These are phyloP conservation scores for Myotis yumanensis DNA, from an alignment of 2,113 vertebrate genomes.

Conservation along the genomic window DNA sequence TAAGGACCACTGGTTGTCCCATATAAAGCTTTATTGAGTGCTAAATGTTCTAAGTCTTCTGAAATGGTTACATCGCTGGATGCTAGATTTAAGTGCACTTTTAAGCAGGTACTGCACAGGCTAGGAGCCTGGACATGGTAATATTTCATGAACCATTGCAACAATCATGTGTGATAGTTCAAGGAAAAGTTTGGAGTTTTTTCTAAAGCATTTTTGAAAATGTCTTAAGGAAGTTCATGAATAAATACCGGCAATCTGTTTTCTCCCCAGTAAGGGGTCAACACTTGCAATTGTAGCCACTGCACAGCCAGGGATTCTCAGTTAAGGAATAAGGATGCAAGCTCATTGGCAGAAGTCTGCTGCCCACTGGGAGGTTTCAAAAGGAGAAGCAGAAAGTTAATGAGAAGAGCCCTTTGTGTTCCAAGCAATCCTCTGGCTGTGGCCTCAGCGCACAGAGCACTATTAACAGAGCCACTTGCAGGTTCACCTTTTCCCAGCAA, in stretches of 20 bases:
- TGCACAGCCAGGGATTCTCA: constrained; percentile 1
- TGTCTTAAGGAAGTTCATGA: constrained; percentile 14
- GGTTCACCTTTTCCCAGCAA: constrained; percentile 57
- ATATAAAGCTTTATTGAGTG: not conserved
- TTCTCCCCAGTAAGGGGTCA: not conserved
- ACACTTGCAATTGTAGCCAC: not conserved
- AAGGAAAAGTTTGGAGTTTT: not conserved
- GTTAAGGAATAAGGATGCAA: not conserved
- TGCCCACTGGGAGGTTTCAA: constrained; percentile 48
- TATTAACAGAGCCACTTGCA: constrained; percentile 57
- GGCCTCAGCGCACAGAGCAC: not conserved
- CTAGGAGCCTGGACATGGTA: not conserved
- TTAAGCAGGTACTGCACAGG: not conserved
- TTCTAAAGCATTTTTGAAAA: constrained; percentile 12
- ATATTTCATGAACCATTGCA: not conserved
- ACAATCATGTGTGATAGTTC: not conserved
- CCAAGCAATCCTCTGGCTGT: constrained; percentile 36
- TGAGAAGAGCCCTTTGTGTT: constrained; percentile 63
- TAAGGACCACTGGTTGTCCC: not conserved
- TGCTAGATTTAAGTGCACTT: not conserved
- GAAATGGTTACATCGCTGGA: not conserved
- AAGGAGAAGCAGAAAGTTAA: constrained; percentile 66
- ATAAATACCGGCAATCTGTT: not conserved
- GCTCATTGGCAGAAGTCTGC: constrained; percentile 37
- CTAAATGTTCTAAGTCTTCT: not conserved